A percentile compares a stretch with the other conserved stretches of the same genome.
These are phyloP conservation scores for Daptonema setosum DNA, from an alignment of 2,888 invertebrate genomes.

Conservation along the genomic window DNA sequence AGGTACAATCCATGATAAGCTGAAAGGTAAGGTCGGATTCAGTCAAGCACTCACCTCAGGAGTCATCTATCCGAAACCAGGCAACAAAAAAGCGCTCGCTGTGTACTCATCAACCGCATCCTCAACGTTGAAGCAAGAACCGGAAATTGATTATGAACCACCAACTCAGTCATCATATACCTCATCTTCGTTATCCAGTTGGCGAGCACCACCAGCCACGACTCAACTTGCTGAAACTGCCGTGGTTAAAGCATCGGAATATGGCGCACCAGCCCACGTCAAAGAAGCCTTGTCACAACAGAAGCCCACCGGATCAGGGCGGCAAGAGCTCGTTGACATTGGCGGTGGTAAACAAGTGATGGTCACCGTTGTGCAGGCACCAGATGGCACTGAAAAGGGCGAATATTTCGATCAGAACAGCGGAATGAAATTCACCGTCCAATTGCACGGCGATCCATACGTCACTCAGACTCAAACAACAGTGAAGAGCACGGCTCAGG, in stretches of 20 bases:
- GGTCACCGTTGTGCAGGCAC: conserved; percentile 22
- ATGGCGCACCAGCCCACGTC: neutral
- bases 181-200: neutral
- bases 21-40: conserved; percentile 23
- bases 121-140: no score
- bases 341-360: conserved; percentile 26
- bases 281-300: neutral
- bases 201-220: neutral
- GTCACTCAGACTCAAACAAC: conserved; percentile 27
- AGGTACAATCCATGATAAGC: conserved; percentile 28
- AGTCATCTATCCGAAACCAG: conserved; percentile 8
- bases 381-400: conserved; percentile 24
- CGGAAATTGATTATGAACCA: neutral
- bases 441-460: conserved; percentile 26
- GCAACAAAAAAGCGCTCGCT: no score
- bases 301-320: conserved; percentile 8
- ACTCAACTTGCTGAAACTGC: no score
- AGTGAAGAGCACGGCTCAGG: conserved; percentile 25
- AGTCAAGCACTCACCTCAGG: conserved; percentile 15
- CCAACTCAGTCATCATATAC: neutral
- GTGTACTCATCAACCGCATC: no score
- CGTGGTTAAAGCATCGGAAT: neutral
- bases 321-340: conserved; percentile 23
- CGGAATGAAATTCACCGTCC: conserved; percentile 28
- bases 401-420: conserved; percentile 25